These are phyloP conservation scores for Chamaea fasciata DNA, from an alignment of 2,113 vertebrate genomes.

Conservation along the genomic window DNA sequence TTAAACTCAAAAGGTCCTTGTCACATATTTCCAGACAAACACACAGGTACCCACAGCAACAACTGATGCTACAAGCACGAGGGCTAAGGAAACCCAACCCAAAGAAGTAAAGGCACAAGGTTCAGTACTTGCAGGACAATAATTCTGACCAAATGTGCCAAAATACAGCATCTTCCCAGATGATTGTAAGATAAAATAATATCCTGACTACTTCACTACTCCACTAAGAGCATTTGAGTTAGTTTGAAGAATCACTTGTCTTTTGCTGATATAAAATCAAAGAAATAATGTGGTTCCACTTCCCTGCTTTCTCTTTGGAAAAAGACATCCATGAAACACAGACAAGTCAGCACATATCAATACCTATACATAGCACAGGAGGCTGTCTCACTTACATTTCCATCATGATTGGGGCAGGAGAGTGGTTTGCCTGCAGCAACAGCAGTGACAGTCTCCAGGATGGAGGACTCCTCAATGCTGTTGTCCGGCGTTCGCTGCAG, in stretches of 20 bases:
- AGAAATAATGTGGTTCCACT: not conserved
- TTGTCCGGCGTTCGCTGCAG: conserved; percentile 86
- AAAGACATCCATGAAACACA: not conserved
- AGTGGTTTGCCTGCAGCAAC: conserved; percentile 87
- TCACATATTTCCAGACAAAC: not conserved
- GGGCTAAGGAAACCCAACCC: not conserved
- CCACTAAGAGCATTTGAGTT: not conserved
- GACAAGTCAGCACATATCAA: not conserved
- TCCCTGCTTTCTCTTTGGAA: not conserved
- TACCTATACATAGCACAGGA: not conserved
- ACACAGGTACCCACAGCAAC: not conserved
- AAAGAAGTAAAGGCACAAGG: not conserved
- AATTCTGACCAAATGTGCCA: not conserved
- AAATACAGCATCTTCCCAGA: not conserved
- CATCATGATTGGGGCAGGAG: conserved; percentile 94
- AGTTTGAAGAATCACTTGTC: not conserved
- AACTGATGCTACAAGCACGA: not conserved
- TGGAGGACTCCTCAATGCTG: conserved; percentile 82
- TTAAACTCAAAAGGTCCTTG: not conserved
- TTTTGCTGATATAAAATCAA: not conserved
- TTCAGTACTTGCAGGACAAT: not conserved
- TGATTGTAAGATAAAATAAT: not conserved
- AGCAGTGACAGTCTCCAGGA: conserved; percentile 81
- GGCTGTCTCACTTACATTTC: conserved; percentile 80
- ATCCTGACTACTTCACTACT: not conserved